These are phyloP conservation scores for Dromiciops gliroides DNA, from an alignment of 2,113 vertebrate species.

Conservation along the genomic window DNA sequence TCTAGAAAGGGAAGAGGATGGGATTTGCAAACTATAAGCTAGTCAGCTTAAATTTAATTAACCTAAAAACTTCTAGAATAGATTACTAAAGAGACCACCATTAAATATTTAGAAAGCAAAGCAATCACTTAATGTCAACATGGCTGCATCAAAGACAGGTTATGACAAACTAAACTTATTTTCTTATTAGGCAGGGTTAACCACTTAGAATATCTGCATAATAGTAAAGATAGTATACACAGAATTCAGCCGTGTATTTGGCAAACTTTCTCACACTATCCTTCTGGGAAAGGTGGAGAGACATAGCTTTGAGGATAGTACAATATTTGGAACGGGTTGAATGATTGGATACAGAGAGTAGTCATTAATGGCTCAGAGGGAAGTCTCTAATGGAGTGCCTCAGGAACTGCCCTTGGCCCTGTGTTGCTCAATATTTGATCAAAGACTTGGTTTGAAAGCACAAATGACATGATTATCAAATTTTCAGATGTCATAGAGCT, in stretches of 20 bases:
- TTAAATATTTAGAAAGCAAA: not conserved
- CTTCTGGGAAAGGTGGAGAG: not conserved
- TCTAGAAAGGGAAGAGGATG: not conserved
- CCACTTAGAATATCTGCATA: not conserved
- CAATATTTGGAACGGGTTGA: not conserved
- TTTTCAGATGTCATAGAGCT: not conserved
- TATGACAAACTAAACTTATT: not conserved
- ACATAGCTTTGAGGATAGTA: not conserved
- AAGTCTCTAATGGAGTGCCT: not conserved
- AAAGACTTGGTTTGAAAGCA: not conserved
- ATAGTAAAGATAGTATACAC: not conserved
- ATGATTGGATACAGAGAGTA: not conserved
- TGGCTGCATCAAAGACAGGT: not conserved
- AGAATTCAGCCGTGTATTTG: not conserved
- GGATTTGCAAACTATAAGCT: not conserved
- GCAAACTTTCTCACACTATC: not conserved
- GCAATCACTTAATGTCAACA: not conserved
- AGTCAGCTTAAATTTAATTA: not conserved
- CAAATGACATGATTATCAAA: not conserved
- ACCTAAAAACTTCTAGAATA: not conserved
- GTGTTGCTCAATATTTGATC: not conserved
- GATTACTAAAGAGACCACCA: not conserved
- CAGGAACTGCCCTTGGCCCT: not conserved
- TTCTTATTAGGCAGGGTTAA: not conserved
- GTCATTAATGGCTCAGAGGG: not conserved